Evolutionary conservation across 2,113 vertebrate species (phyloP), one percentile per base, ranked within the genome.

Genomic region (Lophius piscatorius): DNA sequence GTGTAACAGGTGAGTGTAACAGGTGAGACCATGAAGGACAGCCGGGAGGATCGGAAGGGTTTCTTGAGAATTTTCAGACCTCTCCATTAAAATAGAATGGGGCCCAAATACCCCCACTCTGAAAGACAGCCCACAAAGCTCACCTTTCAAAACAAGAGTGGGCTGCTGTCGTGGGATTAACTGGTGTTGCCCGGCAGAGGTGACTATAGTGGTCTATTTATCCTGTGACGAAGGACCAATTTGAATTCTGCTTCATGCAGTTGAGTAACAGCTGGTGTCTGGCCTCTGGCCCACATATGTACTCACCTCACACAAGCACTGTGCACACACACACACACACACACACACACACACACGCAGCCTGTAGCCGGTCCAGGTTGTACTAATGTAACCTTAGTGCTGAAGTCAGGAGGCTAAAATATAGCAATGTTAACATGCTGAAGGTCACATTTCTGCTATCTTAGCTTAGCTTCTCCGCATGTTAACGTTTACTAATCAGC

Each of bases 61-160:
- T 60, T 64, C 81, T 83, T 54, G 51, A 81, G 76, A 78, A 87
- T 82, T n/a, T 54, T 68, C 56, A 72, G 76, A 42, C 74, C 71
- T 69, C 78, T 67, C 75, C 66, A 79, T 87, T 78, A 88, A 89
- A 88, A 87, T 84, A 89, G 86, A 87, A 76, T 23, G 67, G 35
- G 67, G 77, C 64, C 74, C 61, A 57, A 69, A 82, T 74, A 79
- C 79, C 61, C 36, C 29, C 33, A 40, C 74, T 82, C 81, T 85
- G 84, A 82, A 87, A 87, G 66, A 52, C 23, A 40, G 84, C 35
- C 77, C 69, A 0, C 0, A 4, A 11, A 48, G 59, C 61, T 87
- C 64, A 4, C 51, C 72, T 88, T 87, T 90, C 86, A 90, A 83
- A 90, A 90, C 84, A 90, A 84, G 82, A 79, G 73, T 64, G 6